Evolutionary conservation across 2,888 invertebrate genomes (phyloP), one percentile per base, ranked within the genome.

Genomic region (Aphidoletes aphidimyza): DNA sequence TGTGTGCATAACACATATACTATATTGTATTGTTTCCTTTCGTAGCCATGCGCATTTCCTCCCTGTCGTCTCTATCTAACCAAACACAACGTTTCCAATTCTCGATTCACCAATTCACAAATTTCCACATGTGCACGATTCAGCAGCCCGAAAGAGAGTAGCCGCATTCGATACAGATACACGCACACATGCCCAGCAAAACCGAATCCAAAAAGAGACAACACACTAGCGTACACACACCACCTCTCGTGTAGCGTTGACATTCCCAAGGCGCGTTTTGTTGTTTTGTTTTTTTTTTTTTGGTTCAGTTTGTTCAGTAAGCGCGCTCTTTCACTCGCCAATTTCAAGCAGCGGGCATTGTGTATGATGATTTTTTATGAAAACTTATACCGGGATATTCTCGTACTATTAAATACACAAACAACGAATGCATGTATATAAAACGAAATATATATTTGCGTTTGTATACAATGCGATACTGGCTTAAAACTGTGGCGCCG

Each of bases 21-120:
- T 14, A n/a, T 69, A 30, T 69, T 6, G 30, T 69, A 69, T 3
- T 9, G 8, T 81, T 37, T 69, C n/a, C 39, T 81, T 81, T 37
- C 8, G 81, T 37, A 37, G 37, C 37, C 81, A 81, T 81, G 81
- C 81, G 81, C 81, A 81, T 81, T 81, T 81, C 37, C 81, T 81
- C 37, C 37, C 69, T 54, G 69, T 59, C 69, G 2, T 14, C 69
- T 69, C 34, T 69, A 34, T 69, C 34, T n/a, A n/a, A 34, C 17
- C 34, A 34, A 14, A 69, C 34, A 34, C 54, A 22, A 22, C 6
- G 54, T n/a, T n/a, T n/a, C 6, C 6, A 42, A n/a, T 3, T 22
- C 54, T 26, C 11, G 11, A 6, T 5, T 22, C 22, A n/a, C n/a
- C 34, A 14, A 69, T 69, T 69, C 34, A 69, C 69, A 69, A 69